These are phyloP conservation scores for Erithacus rubecula DNA, from an alignment of 2,797 vertebrate species.

Conservation along the genomic window DNA sequence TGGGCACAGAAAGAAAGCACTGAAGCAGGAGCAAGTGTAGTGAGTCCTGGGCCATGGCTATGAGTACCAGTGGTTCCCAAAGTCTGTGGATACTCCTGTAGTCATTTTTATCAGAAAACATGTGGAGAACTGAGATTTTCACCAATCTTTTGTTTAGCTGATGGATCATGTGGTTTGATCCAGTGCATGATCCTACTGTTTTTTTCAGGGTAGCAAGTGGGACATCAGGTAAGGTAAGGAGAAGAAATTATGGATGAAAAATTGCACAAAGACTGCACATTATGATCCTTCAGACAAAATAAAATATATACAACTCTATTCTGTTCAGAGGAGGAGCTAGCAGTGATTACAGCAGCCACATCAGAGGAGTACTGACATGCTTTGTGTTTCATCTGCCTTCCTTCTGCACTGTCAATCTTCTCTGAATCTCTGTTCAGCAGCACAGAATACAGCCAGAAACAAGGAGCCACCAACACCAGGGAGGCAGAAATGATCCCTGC, in stretches of 20 bases:
- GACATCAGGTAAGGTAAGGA: neutral
- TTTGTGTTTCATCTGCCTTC: neutral
- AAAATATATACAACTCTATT: neutral
- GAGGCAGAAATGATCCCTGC: neutral
- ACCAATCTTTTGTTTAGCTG: neutral
- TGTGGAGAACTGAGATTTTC: neutral
- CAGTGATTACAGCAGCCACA: neutral
- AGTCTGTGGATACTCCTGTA: fast-evolving
- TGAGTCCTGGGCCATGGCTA: neutral
- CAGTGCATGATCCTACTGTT: neutral
- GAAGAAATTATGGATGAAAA: neutral
- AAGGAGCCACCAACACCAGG: neutral
- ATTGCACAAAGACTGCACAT: neutral
- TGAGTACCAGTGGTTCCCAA: neutral
- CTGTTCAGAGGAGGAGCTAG: neutral
- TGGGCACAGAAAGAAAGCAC: neutral
- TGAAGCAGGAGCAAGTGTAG: neutral
- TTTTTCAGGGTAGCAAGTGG: neutral
- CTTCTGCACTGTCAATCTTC: neutral
- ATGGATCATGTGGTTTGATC: neutral
- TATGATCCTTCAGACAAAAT: neutral
- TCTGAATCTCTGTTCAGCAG: neutral
- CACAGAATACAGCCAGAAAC: neutral
- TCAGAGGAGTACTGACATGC: neutral
- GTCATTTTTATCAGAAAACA: neutral